Base-by-base conservation (phyloP, 2,888 invertebrate species). In the Gymnosoma rotundatum region DNA sequence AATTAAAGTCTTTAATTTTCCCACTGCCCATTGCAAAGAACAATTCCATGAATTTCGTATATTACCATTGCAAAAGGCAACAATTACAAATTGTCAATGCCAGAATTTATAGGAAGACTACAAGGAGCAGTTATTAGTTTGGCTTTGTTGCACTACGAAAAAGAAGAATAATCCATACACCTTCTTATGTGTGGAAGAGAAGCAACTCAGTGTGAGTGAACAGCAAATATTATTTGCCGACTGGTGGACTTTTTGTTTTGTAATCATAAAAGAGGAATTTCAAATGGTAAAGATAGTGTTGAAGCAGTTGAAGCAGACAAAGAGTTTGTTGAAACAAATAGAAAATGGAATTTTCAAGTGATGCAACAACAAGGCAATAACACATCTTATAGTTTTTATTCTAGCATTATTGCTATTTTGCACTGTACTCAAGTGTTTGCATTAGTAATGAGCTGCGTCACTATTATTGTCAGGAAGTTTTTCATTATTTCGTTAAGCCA, bases 361-460 rank as follows among this genome's bases (percentile, higher is more conserved):
- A 81, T 78, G 78, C 76, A 21, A 66, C 76, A 54, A 54, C 69
- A 74, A 67, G 78, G 73, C 78, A 78, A 58, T 64, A 70, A 72
- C 76, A 82, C 76, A 82, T 82, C 72, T 61, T 73, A 60, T 32
- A 64, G 56, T 8, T 38, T 74, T 52, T 45, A 38, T 36, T 20
- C 52, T 3, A n/a, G 36, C 32, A 42, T 67, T 60, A 64, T 45
- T 76, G 73, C 72, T 69, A 12, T 54, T 50, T 69, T 60, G 20
- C 69, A 61, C 48, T 75, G 74, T 50, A 83, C 61, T 85, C 83
- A 87, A 87, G 86, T 87, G 86, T 86, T 87, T 87, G 87, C 87
- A 87, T 86, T 87, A 85, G 86, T 87, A 87, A 87, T 87, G 86
- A 87, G 87, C 87, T 85, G 86, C 85, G 83, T 85, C 85, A 84